Base-by-base conservation (phyloP, 2,113 vertebrate genomes). In the Perca flavescens region DNA sequence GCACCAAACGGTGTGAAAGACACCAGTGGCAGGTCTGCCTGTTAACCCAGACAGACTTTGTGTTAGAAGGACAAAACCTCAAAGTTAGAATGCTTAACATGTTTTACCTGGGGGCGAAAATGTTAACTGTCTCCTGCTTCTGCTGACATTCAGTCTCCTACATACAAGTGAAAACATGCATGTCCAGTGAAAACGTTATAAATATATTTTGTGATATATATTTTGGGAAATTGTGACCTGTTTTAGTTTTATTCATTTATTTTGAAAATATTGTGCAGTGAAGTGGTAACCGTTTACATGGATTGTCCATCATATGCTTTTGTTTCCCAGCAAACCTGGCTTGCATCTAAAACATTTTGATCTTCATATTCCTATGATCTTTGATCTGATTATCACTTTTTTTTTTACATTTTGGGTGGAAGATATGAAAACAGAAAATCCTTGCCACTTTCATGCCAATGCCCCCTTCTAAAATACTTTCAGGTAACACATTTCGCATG, bases 1-100 rank as follows among this genome's bases (percentile, higher is more conserved):
- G 50, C 65, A 58, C 61, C 46, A 54, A 74, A 46, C 57, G 66
- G 34, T 83, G 47, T 53, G 31, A 50, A 75, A 69, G 75, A 85
- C 76, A 52, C 60, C 72, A 74, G 52, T 69, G 43, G 40, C 67
- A 54, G 21, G 64, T 57, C 62, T 57, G 57, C n/a, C 31, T 71
- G 61, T 82, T 70, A 66, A 83, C 64, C 43, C 60, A 87, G 74
- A 82, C 81, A 74, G 36, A 25, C 34, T 74, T 75, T 80, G 80
- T 77, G 43, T 53, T 40, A 74, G 3, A 43, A 16, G 73, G 52
- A 72, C 46, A 71, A 79, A 75, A 73, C 84, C 79, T 63, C 64
- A 54, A 49, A 87, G 57, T 49, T 61, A 19, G 31, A 63, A 80
- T 34, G 66, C 16, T 80, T 54, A 71, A 2, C 2, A 2, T 80